These are phyloP conservation scores for Suncus etruscus DNA, from an alignment of 2,113 vertebrate genomes.

Conservation along the genomic window DNA sequence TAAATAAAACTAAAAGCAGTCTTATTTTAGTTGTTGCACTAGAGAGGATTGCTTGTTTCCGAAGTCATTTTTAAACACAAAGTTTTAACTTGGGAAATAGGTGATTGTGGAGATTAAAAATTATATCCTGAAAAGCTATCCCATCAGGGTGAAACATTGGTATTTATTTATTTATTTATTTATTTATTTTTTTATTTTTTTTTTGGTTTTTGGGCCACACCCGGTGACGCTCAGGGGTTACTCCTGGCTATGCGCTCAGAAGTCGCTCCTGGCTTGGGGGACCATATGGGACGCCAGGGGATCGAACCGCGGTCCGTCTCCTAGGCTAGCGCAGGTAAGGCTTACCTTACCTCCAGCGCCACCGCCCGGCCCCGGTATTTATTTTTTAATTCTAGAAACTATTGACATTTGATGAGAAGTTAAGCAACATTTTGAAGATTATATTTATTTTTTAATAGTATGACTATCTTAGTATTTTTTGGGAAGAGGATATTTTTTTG, in stretches of 20 bases:
- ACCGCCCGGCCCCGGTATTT: no score
- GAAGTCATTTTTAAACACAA: not conserved
- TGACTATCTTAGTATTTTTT: conserved; percentile 62
- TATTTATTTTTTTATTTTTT: conserved; percentile 28
- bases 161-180: no score
- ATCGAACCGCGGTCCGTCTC: no score
- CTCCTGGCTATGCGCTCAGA: no score
- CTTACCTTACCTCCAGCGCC: no score
- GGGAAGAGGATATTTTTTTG: conserved; percentile 78
- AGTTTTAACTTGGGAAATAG: conserved; percentile 17
- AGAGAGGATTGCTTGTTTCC: not conserved
- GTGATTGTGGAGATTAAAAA: conserved; percentile 41
- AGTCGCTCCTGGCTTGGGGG: no score
- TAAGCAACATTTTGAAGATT: conserved; percentile 75
- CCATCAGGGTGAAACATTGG: conserved; percentile 16
- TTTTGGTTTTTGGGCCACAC: no score
- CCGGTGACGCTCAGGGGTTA: no score
- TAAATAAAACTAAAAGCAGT: not conserved
- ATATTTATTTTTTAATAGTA: conserved; percentile 76
- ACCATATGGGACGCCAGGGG: no score
- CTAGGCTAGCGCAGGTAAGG: no score
- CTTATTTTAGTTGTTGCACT: not conserved
- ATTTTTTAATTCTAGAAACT: conserved; percentile 56
- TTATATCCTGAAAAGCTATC: conserved; percentile 53
- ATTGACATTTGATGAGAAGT: conserved; percentile 73